These are phyloP conservation scores for Lasius fuliginosus DNA, from an alignment of 2,888 invertebrate species.

Conservation along the genomic window DNA sequence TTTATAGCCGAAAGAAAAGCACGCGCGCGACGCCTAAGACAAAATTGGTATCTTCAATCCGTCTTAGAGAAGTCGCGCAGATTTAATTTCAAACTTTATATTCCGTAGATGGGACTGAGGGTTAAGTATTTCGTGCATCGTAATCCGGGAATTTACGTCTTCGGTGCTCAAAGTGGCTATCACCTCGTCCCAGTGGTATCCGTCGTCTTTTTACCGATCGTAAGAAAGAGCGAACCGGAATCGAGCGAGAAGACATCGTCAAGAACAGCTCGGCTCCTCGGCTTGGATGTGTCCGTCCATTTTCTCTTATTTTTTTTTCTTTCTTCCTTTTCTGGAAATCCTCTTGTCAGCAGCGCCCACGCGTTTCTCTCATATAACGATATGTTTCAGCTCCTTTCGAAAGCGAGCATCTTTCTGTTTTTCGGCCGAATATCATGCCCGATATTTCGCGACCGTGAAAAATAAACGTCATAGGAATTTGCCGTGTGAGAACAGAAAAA, in stretches of 20 bases:
- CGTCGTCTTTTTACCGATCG: slow-evolving; percentile 28
- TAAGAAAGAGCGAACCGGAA: slow-evolving; percentile 8
- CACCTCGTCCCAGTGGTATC: background rate
- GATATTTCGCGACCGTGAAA: background rate
- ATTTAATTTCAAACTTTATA: slow-evolving; percentile 9
- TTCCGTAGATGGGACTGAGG: background rate
- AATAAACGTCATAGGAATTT: slow-evolving; percentile 36
- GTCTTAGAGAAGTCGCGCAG: background rate
- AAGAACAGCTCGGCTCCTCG: slow-evolving; percentile 3
- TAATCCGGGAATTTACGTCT: slow-evolving; percentile 18
- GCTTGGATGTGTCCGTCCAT: background rate
- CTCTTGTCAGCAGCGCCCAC: slow-evolving; percentile 34
- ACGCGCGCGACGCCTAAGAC: background rate
- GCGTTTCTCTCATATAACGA: background rate
- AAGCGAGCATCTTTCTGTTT: slow-evolving; percentile 30
- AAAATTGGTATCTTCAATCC: background rate
- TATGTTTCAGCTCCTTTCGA: background rate
- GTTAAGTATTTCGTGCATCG: slow-evolving; percentile 22
- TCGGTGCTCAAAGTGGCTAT: slow-evolving; percentile 10
- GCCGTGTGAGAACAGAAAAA: background rate
- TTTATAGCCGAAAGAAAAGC: background rate
- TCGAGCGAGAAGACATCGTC: background rate
- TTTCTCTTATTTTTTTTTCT: background rate
- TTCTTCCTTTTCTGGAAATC: slow-evolving; percentile 23
- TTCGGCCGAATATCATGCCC: slow-evolving; percentile 15